Conservation (phyloP, 2,888 invertebrate species). For the Teinopalpus imperialis region DNA sequence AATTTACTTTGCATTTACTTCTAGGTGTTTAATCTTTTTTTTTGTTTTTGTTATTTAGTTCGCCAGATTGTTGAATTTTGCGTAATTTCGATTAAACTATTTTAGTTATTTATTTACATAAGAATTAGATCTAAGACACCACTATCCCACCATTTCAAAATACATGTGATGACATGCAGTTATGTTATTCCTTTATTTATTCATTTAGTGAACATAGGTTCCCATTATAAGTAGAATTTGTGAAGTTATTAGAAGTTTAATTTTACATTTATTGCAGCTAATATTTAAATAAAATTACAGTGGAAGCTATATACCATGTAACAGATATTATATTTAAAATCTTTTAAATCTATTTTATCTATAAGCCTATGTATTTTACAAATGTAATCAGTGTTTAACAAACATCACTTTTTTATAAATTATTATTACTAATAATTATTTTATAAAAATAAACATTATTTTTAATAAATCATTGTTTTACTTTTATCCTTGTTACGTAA, state of each 20-base stretch:
- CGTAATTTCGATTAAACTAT: not conserved
- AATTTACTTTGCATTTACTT: slow-evolving; percentile 12
- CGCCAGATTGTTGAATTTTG: not conserved
- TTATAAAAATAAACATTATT: not conserved
- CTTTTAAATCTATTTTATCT: not conserved
- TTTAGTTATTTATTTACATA: slow-evolving; percentile 7
- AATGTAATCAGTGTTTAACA: not conserved
- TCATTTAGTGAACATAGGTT: slow-evolving; percentile 9
- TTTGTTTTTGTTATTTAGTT: not conserved
- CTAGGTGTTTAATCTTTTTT: not conserved
- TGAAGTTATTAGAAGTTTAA: slow-evolving; percentile 1
- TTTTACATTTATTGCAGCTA: slow-evolving; percentile 2
- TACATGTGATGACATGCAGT: not conserved
- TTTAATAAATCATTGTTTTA: not conserved
- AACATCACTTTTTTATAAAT: slow-evolving; percentile 6
- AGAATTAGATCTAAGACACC: slow-evolving; percentile 6
- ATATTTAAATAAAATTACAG: not conserved
- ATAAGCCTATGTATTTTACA: slow-evolving; percentile 3
- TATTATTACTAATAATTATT: slow-evolving; percentile 17
- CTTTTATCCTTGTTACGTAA: too few relatives aligned
- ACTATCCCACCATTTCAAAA: slow-evolving; percentile 21
- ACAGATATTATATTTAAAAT: not conserved
- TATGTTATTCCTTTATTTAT: not conserved
- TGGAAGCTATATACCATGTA: too few relatives aligned
- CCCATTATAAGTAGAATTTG: not conserved